Conservation (phyloP, 2,113 vertebrate genomes). For the Aythya baeri region DNA sequence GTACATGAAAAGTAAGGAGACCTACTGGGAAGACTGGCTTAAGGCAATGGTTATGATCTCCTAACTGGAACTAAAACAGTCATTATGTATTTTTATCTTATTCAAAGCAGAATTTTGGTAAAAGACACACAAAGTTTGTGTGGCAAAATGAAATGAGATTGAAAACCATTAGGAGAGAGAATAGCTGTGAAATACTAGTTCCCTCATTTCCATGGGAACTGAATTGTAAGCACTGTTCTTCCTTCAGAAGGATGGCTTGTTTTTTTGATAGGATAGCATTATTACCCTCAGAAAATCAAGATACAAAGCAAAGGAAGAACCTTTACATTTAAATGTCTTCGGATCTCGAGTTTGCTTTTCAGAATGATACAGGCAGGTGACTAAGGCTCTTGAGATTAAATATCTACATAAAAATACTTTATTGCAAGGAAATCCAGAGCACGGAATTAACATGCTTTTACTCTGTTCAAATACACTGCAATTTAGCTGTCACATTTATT, state of each 20-base stretch:
- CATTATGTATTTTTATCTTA: not conserved
- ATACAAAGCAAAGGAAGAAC: not conserved
- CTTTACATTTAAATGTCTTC: not conserved
- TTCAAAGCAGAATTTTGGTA: not conserved
- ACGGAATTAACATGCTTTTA: not conserved
- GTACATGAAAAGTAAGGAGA: not conserved
- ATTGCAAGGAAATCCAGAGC: not conserved
- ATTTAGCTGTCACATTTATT: not conserved
- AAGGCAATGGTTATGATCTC: not conserved
- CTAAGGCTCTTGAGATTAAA: not conserved
- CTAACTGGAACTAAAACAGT: not conserved
- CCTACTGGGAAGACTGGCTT: not conserved
- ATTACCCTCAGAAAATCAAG: not conserved
- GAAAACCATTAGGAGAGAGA: not conserved
- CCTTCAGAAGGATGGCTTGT: not conserved
- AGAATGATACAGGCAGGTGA: not conserved
- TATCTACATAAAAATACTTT: not conserved
- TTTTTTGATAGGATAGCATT: not conserved
- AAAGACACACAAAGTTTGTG: not conserved
- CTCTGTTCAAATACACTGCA: not conserved
- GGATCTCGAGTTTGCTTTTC: not conserved
- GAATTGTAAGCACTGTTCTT: not conserved
- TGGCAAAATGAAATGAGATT: not conserved
- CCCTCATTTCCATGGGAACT: not conserved
- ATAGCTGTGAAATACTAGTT: not conserved